Evolutionary conservation across 2,888 invertebrate genomes (phyloP).

Genomic region (Nematopogon swammerdamellus): DNA sequence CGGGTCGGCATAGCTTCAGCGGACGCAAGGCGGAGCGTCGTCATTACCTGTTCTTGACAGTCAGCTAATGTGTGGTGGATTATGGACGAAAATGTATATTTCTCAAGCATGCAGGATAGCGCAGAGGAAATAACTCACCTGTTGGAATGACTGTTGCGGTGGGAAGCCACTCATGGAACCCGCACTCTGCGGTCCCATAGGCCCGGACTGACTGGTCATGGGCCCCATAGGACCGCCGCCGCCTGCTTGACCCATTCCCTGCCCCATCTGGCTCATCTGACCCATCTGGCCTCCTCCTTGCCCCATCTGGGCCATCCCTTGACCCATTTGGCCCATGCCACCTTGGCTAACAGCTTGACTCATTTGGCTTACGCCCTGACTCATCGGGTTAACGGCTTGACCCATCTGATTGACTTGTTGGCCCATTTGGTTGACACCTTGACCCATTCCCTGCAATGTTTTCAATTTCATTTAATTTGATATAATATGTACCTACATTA

Average conservation of each 20-base stretch:
- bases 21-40: too few relatives aligned
- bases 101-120: too few relatives aligned
- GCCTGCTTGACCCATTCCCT: slow-evolving; percentile 18
- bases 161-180: slow-evolving; percentile 50
- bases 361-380: slow-evolving; percentile 45
- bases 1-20: too few relatives aligned
- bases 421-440: slow-evolving; percentile 46
- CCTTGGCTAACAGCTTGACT: slow-evolving; percentile 45
- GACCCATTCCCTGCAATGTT: slow-evolving; percentile 44
- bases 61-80: too few relatives aligned
- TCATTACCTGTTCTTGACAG: too few relatives aligned
- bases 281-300: slow-evolving; percentile 55
- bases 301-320: slow-evolving; percentile 45
- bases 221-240: slow-evolving; percentile 36
- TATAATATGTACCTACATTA: too few relatives aligned
- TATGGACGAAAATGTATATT: neutral
- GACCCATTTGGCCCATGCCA: slow-evolving; percentile 42
- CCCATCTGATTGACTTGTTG: slow-evolving; percentile 32
- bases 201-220: slow-evolving; percentile 48
- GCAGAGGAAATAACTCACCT: slow-evolving; percentile 28
- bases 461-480: too few relatives aligned
- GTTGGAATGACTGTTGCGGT: slow-evolving; percentile 53
- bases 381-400: slow-evolving; percentile 35
- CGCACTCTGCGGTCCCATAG: slow-evolving; percentile 49
- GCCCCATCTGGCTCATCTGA: slow-evolving; percentile 41